Base-by-base conservation (phyloP, 2,797 vertebrate species). In the Chelmon rostratus region DNA sequence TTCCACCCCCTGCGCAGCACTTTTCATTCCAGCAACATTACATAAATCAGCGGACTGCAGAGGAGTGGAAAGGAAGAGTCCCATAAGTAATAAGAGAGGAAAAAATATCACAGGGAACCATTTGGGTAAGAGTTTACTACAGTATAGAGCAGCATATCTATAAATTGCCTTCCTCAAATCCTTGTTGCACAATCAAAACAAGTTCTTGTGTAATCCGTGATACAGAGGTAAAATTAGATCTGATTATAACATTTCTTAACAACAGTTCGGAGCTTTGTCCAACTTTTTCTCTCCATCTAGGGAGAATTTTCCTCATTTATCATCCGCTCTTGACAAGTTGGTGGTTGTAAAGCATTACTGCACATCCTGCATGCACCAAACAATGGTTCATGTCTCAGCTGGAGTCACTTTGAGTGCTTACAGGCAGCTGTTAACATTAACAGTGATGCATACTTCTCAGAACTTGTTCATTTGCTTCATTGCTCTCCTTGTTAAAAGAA, bases 1-100 rank as follows among this genome's bases (percentile, higher is more conserved):
- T 93, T 93, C 91, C 91, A 93, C 92, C 92, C 92, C 93, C 92
- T 79, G 92, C 83, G 70, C 81, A 78, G 91, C 88, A 85, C 79
- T 86, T 85, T 65, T 91, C 91, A 89, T 92, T 92, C 90, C 91
- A 94, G 79, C 78, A 71, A 83, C 87, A 89, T 94, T 86, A 93
- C 89, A 94, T 91, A 93, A 93, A 93, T 93, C 92, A 91, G 80
- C 18, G 69, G 54, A 62, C 69, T 70, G 89, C 82, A 79, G 86
- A 89, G 82, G 80, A 88, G 79, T 87, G 88, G 88, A 90, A 88
- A 89, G 84, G 88, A 91, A 82, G 83, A 88, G 85, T 85, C 84
- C 83, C 86, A 81, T 81, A 83, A 91, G 89, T 84, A 84, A 85
- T 83, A 86, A 68, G 81, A 62, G 80, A 53, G 68, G 56, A 54